phyloP scores from a whole-genome alignment of 2,888 invertebrate species.

The Thera britannica region DNA sequence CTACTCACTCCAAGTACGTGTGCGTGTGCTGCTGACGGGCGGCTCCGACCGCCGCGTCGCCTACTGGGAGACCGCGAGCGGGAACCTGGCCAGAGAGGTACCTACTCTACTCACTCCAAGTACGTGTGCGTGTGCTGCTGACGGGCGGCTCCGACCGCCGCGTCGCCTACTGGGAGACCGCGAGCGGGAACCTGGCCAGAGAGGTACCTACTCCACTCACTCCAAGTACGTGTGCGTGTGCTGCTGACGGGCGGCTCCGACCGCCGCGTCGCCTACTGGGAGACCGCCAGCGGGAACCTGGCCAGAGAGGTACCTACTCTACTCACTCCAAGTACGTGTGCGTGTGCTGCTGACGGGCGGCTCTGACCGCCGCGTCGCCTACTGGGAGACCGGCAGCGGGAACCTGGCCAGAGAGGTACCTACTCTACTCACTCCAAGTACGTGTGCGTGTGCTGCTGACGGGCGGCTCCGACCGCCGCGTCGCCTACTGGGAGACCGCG shows the following conservation, averaged over 20 bases:
- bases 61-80: background rate
- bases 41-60: background rate
- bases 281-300: slow-evolving; percentile 88
- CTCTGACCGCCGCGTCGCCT: background rate
- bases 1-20: slow-evolving; percentile 60
- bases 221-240: slow-evolving; percentile 66
- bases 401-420: slow-evolving; percentile 46
- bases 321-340: background rate
- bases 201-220: background rate
- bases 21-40: background rate
- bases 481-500: slow-evolving; percentile 67
- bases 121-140: background rate
- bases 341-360: slow-evolving; percentile 1
- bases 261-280: background rate
- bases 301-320: background rate
- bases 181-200: background rate
- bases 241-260: slow-evolving; percentile 3
- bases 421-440: too few species aligned
- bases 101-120: slow-evolving; percentile 58
- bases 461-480: slow-evolving; percentile 1
- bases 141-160: background rate
- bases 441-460: background rate
- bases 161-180: background rate
- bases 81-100: background rate
- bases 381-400: slow-evolving; percentile 87